Percentiles rank a stretch among this genome's conserved stretches.
Conservation (phyloP, 2,797 vertebrate genomes). For the Sebastes dallii region DNA sequence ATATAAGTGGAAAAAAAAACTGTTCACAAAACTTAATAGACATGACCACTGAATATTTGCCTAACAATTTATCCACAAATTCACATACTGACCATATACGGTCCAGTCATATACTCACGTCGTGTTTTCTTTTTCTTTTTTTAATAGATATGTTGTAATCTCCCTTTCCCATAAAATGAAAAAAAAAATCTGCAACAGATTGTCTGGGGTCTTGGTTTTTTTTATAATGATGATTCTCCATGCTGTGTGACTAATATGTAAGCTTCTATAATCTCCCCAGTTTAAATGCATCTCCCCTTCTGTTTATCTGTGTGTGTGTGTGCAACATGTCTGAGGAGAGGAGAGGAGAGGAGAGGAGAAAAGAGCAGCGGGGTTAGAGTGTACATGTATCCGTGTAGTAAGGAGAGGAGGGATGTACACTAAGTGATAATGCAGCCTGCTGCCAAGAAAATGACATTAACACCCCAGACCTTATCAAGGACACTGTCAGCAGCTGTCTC, state of each 20-base stretch:
- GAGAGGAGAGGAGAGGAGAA: neutral
- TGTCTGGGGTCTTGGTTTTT: conserved; percentile 13
- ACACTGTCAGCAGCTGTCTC: conserved; percentile 58
- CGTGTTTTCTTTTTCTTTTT: neutral
- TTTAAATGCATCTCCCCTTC: conserved; percentile 1
- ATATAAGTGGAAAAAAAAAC: too few relatives aligned
- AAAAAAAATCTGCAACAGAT: neutral
- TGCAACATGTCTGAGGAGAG: neutral
- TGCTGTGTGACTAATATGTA: conserved; percentile 36
- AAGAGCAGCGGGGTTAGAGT: conserved; percentile 6
- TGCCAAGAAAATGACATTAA: conserved; percentile 74
- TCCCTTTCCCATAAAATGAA: neutral
- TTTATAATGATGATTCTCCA: conserved; percentile 10
- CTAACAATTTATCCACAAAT: too few relatives aligned
- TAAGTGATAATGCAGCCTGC: conserved; percentile 49
- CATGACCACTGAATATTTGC: too few relatives aligned
- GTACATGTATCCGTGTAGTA: conserved; percentile 22
- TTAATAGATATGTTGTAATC: conserved; percentile 4
- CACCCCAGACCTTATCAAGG: conserved; percentile 68
- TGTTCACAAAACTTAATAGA: too few relatives aligned
- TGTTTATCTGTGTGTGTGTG: neutral
- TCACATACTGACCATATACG: too few relatives aligned
- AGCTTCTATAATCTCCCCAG: conserved; percentile 19
- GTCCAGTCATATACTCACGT: too few relatives aligned
- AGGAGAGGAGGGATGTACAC: conserved; percentile 19